Conservation (phyloP, 2,888 invertebrate genomes). For the Polietes domitor region DNA sequence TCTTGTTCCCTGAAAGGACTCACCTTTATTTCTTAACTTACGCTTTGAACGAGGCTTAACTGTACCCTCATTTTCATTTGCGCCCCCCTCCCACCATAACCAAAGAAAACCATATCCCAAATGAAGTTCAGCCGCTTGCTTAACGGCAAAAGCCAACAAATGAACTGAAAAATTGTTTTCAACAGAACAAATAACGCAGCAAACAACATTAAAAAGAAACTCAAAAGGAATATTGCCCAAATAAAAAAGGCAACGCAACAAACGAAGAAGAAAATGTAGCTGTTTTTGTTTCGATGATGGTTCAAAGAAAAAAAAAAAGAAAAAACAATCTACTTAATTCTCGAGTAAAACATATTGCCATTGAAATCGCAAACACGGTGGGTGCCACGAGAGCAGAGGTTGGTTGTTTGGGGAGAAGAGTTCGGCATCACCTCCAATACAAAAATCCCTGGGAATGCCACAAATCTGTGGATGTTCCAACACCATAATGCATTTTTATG, state of each 20-base stretch:
- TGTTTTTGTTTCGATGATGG: not conserved
- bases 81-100: not conserved
- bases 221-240: not conserved
- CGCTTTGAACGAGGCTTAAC: not conserved
- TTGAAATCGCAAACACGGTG: not conserved
- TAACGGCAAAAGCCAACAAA: conserved; percentile 66
- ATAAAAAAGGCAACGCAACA: not conserved
- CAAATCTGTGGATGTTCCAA: not conserved
- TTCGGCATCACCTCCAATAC: not conserved
- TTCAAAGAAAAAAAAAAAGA: not conserved
- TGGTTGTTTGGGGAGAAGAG: not conserved
- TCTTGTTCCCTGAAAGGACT: too few relatives aligned
- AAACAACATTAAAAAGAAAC: conserved; percentile 36
- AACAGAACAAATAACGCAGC: conserved; percentile 42
- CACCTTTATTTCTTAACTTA: not conserved
- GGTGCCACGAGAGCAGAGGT: not conserved
- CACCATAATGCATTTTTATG: conserved; percentile 13
- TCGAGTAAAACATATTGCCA: not conserved
- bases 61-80: not conserved
- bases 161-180: conserved; percentile 72
- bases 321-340: not conserved
- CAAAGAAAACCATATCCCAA: conserved; percentile 7
- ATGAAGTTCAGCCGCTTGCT: conserved; percentile 43
- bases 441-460: not conserved
- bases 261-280: not conserved